Evolutionary conservation across 2,113 vertebrate species (phyloP).

Genomic region (Leptobrachium leishanense): DNA sequence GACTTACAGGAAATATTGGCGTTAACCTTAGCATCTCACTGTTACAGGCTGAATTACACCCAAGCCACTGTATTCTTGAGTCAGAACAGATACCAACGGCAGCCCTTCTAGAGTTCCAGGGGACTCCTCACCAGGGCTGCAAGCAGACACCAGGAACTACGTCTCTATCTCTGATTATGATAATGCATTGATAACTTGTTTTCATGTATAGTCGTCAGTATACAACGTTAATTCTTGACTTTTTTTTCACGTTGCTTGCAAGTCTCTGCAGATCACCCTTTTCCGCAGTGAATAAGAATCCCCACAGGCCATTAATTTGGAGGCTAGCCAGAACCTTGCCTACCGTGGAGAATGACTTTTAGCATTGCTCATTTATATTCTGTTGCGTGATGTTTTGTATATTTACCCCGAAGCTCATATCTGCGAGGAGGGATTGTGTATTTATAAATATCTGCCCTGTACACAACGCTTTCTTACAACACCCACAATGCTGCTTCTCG

Average conservation of each 20-base stretch:
- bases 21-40: too few species aligned
- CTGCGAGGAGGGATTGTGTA: neutral
- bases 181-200: neutral
- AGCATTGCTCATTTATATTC: conserved; percentile 1
- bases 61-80: too few species aligned
- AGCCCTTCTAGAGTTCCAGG: too few species aligned
- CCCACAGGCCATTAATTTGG: neutral
- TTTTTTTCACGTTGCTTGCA: neutral
- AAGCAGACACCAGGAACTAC: too few species aligned
- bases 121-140: too few species aligned
- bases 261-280: neutral
- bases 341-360: neutral
- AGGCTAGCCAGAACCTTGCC: neutral
- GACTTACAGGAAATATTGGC: too few species aligned
- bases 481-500: neutral
- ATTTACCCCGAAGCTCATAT: neutral
- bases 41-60: too few species aligned
- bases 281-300: neutral
- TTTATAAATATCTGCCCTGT: conserved; percentile 24
- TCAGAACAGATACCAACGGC: too few species aligned
- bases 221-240: neutral
- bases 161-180: neutral
- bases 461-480: neutral
- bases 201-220: too few species aligned
- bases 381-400: neutral